Evolutionary conservation across 2,888 invertebrate genomes (phyloP), one percentile per base, ranked within the genome.

Genomic region (Argyresthia albistria): DNA sequence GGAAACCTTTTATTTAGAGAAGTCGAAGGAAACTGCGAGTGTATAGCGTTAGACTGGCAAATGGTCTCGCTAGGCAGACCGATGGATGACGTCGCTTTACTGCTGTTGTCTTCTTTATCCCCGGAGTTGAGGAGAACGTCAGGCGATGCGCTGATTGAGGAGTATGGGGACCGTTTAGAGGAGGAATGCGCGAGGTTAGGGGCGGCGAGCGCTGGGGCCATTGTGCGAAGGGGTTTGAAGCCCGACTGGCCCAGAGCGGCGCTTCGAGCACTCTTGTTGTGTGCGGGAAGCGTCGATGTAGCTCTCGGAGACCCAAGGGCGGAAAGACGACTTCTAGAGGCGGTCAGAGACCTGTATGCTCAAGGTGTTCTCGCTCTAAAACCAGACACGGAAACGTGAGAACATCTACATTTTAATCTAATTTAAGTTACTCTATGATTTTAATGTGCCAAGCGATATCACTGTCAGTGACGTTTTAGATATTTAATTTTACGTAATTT

Each of bases 281-380:
- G 94, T 66, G 93, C 95, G 55, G 95, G 95, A 16, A 94, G 94
- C 42, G 93, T 95, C 7, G 95, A 95, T 68, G 91, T 95, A 50
- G 95, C 94, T 6, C 78, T 95, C 14, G 94, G 94, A 1, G 92
- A 94, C 68, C 91, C 92, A 0, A 88, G 91, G 53, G 94, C 94
- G 35, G 95, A 95, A 69, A 90, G 91, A 61, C 89, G 95, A 51
- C 83, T 95, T 49, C 83, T 94, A 57, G 93, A 93, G 67, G 91
- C 94, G 1, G 89, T 95, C 37, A 89, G 91, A 57, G 95, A 95
- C 72, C 89, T 94, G 39, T 88, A 93, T 69, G 88, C 88, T 12
- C 92, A 93, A 55, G 93, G 93, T 11, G 89, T 94, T 53, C 88
- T 94, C 25, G 82, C 80, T 10, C 76, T 89, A 16, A 88, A 88